Evolutionary conservation across 2,888 invertebrate genomes (phyloP).

Genomic region (Lochmaea crataegi): DNA sequence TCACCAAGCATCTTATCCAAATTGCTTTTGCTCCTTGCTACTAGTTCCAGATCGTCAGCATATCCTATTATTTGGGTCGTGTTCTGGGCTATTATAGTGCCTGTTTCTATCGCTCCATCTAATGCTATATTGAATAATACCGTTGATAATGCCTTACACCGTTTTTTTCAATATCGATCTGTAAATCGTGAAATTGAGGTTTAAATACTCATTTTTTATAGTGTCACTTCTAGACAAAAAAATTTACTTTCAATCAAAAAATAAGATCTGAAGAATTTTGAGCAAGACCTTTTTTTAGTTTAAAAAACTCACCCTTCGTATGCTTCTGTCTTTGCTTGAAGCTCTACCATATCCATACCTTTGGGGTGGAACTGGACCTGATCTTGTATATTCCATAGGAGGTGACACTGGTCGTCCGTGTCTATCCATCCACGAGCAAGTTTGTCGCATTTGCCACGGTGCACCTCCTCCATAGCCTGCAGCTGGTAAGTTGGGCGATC

Average conservation of each 20-base stretch:
- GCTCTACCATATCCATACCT: slow-evolving; percentile 60
- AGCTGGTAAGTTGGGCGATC: slow-evolving; percentile 80
- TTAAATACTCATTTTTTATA: not conserved
- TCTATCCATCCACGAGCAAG: slow-evolving; percentile 95
- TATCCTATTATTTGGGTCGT: no score
- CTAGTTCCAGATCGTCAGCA: no score
- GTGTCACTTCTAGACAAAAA: no score
- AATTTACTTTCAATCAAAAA: no score
- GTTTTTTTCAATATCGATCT: no score
- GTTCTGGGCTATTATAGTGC: no score
- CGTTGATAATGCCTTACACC: no score
- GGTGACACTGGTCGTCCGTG: slow-evolving; percentile 92
- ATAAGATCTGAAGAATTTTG: slow-evolving; percentile 41
- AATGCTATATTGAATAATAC: no score
- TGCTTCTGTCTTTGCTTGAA: slow-evolving; percentile 73
- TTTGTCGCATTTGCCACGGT: slow-evolving; percentile 74
- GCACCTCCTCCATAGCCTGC: slow-evolving; percentile 64
- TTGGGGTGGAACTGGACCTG: slow-evolving; percentile 62
- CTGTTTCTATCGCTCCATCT: no score
- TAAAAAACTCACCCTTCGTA: slow-evolving; percentile 71
- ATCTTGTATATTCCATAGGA: slow-evolving; percentile 71
- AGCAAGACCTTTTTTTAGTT: not conserved
- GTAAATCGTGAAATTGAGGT: not conserved
- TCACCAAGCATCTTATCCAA: no score
- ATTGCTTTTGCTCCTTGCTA: no score